Evolutionary conservation across 37 sponge, comb jelly and placozoan species (phyloP).

Genomic region (Theonella swinhoei): DNA sequence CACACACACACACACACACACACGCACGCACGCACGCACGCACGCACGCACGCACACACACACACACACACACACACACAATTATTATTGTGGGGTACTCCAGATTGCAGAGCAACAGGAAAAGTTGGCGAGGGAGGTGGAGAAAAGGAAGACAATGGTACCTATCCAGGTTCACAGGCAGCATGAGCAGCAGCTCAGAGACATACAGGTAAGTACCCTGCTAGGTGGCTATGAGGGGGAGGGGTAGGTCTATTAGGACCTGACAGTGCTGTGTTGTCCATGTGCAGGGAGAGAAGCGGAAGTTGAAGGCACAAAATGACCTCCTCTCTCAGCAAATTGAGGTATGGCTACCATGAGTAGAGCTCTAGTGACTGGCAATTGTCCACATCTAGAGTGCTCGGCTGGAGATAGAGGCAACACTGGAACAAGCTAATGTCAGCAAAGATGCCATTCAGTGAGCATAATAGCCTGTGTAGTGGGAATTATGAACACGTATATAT

Average conservation of each 20-base stretch:
- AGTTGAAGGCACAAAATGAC: slow-evolving; percentile 19
- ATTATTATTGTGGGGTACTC: no score
- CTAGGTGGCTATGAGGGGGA: background rate
- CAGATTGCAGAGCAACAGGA: slow-evolving; percentile 38
- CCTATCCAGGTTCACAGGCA: slow-evolving; percentile 40
- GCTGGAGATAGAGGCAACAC: background rate
- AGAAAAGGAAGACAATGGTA: slow-evolving; percentile 14
- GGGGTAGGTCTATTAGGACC: background rate
- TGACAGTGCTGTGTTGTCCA: no score
- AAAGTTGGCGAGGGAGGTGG: background rate
- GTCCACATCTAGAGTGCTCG: no score
- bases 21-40: no score
- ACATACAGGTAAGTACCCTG: slow-evolving; percentile 24
- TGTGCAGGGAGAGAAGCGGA: slow-evolving; percentile 35
- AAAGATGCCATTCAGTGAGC: no score
- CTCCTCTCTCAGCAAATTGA: slow-evolving; percentile 9
- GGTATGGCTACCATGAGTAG: background rate
- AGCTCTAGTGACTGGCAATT: no score
- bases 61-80: no score
- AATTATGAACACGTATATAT: no score
- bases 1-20: no score
- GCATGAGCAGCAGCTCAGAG: slow-evolving; percentile 52
- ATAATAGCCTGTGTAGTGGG: no score
- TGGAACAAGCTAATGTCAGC: background rate
- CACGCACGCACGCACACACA: no score